Base-by-base conservation (phyloP, 2,113 vertebrate genomes). In the Dicentrarchus labrax region DNA sequence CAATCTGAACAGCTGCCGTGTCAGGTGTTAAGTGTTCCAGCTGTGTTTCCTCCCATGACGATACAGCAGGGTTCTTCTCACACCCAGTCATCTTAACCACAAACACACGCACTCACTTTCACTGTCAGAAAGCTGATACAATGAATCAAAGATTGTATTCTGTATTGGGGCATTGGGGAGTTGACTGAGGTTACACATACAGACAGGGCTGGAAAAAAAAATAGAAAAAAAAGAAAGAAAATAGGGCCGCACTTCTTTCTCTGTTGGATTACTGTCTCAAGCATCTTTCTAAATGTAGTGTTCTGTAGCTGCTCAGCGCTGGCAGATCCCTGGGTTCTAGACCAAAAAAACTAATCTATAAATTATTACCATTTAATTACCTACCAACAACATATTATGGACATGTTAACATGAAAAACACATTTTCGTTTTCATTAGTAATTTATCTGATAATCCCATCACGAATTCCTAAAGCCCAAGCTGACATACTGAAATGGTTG, bases 1-100 rank as follows among this genome's bases (percentile, higher is more conserved):
- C 88, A 76, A 85, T 83, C 84, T 86, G 84, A 93, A 85, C 93
- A 93, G 93, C 91, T 94, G 92, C 89, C 41, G 69, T 80, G 82
- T 88, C 77, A 86, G 89, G 74, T 85, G 83, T 84, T 86, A 89
- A 87, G 76, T 41, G 50, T 86, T 92, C 91, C 90, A 91, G 93
- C 89, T 93, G 91, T 90, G 89, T 77, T 83, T 91, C 69, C 91
- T 89, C 85, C 81, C 86, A 84, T 82, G 86, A 80, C 39, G n/a
- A 80, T 72, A 76, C 82, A 84, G 79, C 72, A 60, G 76, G 69
- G 70, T 68, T 83, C 76, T 82, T 89, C 82, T 82, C 86, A 83
- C 69, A 90, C 77, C 78, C 74, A 39, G 72, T 81, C 80, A 81
- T 72, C 72, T 43, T 10, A 53, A 60, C 62, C 65, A 56, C 84